These are phyloP conservation scores for Protosalanx chinensis DNA, from an alignment of 2,797 vertebrate species.

Conservation along the genomic window DNA sequence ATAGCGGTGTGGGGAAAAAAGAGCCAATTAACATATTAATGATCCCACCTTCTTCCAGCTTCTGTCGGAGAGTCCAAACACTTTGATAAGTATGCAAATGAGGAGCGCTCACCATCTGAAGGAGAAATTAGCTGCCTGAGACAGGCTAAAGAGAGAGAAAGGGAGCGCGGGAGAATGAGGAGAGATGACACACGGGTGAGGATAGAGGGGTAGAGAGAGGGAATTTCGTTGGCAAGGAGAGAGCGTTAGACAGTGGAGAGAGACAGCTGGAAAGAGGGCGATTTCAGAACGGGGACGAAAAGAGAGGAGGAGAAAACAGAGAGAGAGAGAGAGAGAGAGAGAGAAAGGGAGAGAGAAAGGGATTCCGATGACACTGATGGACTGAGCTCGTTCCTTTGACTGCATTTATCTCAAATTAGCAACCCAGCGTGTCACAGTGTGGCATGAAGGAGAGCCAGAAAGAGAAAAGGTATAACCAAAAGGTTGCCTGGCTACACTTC, in stretches of 20 bases:
- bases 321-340: neutral
- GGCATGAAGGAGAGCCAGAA: conserved; percentile 15
- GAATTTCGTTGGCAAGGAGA: conserved; percentile 19
- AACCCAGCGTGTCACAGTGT: conserved; percentile 42
- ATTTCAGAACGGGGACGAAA: conserved; percentile 22
- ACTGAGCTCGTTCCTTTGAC: conserved; percentile 68
- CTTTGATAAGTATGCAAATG: conserved; percentile 84
- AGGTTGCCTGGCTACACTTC: conserved; percentile 20
- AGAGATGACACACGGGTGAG: conserved; percentile 14
- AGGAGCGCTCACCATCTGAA: conserved; percentile 67
- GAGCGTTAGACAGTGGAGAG: conserved; percentile 27
- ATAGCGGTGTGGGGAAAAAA: conserved; percentile 46
- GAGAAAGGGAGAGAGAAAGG: conserved; percentile 15
- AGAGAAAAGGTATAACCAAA: neutral
- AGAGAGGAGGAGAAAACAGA: conserved; percentile 12
- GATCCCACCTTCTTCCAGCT: conserved; percentile 79
- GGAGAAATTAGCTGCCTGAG: conserved; percentile 75
- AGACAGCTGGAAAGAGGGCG: neutral
- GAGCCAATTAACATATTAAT: conserved; percentile 84
- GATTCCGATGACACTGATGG: conserved; percentile 52
- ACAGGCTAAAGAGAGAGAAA: conserved; percentile 43
- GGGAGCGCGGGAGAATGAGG: conserved; percentile 23
- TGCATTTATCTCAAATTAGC: conserved; percentile 70
- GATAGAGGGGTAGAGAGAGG: conserved; percentile 19
- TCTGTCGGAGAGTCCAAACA: conserved; percentile 79